Percentiles rank a stretch among this genome's conserved stretches.
Conservation (phyloP, 1,140 invertebrate species). For the Drosophila burlai region DNA sequence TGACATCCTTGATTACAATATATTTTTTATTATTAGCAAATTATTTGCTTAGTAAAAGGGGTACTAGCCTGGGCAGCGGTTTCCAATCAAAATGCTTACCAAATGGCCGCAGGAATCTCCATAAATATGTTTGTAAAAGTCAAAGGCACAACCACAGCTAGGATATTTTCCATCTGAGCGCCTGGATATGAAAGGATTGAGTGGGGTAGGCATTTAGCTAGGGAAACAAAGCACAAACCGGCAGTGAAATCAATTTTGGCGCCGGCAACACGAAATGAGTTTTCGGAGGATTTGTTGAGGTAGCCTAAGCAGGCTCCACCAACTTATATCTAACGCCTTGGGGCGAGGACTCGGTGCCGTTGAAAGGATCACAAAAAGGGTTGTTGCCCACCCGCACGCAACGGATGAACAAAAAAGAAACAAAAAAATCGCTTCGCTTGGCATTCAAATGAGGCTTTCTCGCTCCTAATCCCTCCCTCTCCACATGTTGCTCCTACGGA, state of each 20-base stretch:
- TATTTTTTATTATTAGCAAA: not conserved
- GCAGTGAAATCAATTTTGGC: conserved; percentile 74
- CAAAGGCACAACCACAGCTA: conserved; percentile 14
- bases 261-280: conserved; percentile 74
- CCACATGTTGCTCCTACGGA: conserved; percentile 54
- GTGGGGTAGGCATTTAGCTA: conserved; percentile 31
- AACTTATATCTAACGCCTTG: conserved; percentile 41
- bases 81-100: conserved; percentile 34
- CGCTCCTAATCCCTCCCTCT: conserved; percentile 19
- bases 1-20: not conserved
- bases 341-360: conserved; percentile 31
- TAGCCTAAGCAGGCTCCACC: conserved; percentile 35
- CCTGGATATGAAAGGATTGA: conserved; percentile 9
- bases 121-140: conserved; percentile 26
- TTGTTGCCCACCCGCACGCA: conserved; percentile 27
- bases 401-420: not conserved
- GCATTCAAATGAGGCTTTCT: conserved; percentile 64
- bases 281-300: conserved; percentile 66
- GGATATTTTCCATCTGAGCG: conserved; percentile 7
- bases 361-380: conserved; percentile 49
- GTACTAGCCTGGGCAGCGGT: not conserved
- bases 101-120: conserved; percentile 29
- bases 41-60: not conserved
- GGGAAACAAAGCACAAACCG: conserved; percentile 55
- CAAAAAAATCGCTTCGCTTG: conserved; percentile 22